A percentile compares a stretch with the other conserved stretches of the same genome.
Conservation (phyloP, 1,140 invertebrate genomes). For the Tetramorium alpestre region DNA sequence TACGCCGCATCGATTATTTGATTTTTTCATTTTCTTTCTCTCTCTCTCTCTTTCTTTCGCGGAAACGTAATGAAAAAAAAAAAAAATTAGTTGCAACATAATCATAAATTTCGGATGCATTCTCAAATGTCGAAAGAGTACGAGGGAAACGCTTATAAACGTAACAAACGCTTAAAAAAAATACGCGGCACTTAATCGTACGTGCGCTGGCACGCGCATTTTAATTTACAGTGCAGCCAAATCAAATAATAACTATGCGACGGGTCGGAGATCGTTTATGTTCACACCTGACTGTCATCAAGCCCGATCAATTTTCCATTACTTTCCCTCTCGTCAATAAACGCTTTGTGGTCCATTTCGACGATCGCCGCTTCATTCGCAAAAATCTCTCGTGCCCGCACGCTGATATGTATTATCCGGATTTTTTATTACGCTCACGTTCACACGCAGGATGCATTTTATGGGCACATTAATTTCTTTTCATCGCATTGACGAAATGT, state of each 20-base stretch:
- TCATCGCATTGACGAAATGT: conserved; percentile 3
- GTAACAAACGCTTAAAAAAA: conserved; percentile 14
- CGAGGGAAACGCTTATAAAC: not conserved
- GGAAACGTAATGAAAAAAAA: too few species aligned
- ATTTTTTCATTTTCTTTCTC: not conserved
- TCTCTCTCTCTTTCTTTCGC: too few species aligned
- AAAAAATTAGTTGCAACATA: not conserved
- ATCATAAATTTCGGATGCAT: not conserved
- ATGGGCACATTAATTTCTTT: conserved; percentile 7
- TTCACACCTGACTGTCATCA: conserved; percentile 47
- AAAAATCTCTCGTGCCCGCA: not conserved
- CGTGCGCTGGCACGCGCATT: not conserved
- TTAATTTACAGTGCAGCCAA: conserved; percentile 20
- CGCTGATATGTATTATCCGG: conserved; percentile 13
- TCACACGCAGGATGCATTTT: not conserved
- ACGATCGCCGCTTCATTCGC: conserved; percentile 28
- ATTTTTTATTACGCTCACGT: conserved; percentile 9
- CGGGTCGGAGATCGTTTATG: conserved; percentile 22
- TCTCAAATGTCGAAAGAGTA: not conserved
- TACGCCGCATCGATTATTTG: conserved; percentile 8
- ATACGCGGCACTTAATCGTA: conserved; percentile 21
- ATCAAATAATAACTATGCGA: conserved; percentile 30
- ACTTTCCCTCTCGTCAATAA: conserved; percentile 53
- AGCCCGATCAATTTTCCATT: conserved; percentile 57
- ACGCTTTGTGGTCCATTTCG: conserved; percentile 34